Percentiles rank a stretch among this genome's conserved stretches.
These are phyloP conservation scores for Pipistrellus pygmaeus DNA, from an alignment of 2,797 vertebrate species.

Conservation along the genomic window DNA sequence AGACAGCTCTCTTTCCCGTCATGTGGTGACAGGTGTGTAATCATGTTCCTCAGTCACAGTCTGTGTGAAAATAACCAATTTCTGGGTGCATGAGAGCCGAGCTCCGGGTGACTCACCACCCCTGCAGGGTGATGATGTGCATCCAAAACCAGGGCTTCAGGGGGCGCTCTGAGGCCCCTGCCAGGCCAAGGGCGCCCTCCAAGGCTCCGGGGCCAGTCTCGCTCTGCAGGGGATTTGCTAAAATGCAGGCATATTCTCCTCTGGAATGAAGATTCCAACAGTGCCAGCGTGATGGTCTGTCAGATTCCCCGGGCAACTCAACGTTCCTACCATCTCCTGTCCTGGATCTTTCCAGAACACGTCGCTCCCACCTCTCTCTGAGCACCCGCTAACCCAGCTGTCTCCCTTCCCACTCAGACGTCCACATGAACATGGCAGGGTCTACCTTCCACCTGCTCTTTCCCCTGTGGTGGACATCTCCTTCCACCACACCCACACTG, in stretches of 20 bases:
- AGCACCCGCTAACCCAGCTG: background rate
- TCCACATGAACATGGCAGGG: background rate
- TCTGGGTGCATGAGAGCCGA: constrained; percentile 68
- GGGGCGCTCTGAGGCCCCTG: background rate
- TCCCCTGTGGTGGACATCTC: background rate
- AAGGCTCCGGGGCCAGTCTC: constrained; percentile 20
- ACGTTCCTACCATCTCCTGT: background rate
- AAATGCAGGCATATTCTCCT: background rate
- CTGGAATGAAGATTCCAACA: background rate
- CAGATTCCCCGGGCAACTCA: background rate
- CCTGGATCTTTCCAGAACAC: constrained; percentile 17
- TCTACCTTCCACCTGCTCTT: background rate
- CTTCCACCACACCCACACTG: background rate
- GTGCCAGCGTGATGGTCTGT: background rate
- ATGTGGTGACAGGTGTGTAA: constrained; percentile 78
- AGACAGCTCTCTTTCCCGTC: constrained; percentile 55
- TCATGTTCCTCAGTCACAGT: constrained; percentile 71
- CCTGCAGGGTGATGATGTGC: constrained; percentile 43
- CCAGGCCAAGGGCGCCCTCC: background rate
- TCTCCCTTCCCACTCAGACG: background rate
- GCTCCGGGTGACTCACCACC: constrained; percentile 26
- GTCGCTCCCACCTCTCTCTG: background rate
- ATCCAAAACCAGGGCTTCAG: constrained; percentile 54
- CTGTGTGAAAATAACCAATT: constrained; percentile 75
- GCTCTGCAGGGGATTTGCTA: background rate